Conservation (phyloP, 2,797 vertebrate species). For the Myotis pilosus region DNA sequence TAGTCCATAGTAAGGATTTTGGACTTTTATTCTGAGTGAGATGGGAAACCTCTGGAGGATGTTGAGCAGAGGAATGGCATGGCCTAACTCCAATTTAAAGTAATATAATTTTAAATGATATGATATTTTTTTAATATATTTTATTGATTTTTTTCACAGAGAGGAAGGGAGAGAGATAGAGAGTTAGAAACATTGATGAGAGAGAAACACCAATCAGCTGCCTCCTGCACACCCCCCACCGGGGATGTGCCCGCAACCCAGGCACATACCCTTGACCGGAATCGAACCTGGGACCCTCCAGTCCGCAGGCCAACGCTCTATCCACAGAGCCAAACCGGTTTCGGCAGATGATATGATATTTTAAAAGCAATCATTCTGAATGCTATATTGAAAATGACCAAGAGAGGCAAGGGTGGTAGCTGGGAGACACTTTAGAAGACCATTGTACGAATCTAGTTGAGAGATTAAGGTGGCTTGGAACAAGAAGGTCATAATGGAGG, state of each 20-base stretch:
- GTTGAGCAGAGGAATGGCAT: no score
- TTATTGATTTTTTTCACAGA: no score
- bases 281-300: no score
- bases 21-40: not conserved
- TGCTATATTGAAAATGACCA: not conserved
- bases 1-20: not conserved
- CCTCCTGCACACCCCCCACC: no score
- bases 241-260: no score
- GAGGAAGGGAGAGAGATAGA: no score
- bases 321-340: no score
- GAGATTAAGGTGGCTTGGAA: not conserved
- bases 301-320: no score
- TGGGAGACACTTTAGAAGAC: not conserved
- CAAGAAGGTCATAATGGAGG: not conserved
- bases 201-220: no score
- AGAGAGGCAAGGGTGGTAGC: not conserved
- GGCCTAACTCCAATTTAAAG: not conserved
- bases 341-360: not conserved
- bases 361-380: not conserved
- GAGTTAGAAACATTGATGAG: no score
- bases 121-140: no score
- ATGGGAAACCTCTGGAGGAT: not conserved
- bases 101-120: not conserved
- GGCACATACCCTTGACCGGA: no score
- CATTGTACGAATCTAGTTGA: not conserved